A percentile compares a stretch with the other conserved stretches of the same genome.
phyloP scores from a whole-genome alignment of 2,113 vertebrate genomes.

The Gambusia holbrooki region DNA sequence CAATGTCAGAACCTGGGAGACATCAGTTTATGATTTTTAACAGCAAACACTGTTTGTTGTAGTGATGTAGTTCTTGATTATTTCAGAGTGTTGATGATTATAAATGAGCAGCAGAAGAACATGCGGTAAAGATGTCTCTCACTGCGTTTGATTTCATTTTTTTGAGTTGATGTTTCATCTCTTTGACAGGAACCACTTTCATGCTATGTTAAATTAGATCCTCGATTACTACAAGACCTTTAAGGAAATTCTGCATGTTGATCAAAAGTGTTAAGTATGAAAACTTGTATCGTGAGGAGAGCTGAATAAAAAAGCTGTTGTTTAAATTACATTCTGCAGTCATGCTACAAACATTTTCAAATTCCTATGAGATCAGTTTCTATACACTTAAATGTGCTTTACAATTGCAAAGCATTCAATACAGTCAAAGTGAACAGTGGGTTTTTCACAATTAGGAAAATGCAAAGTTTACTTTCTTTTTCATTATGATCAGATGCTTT shows the following conservation, averaged over 20 bases:
- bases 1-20: conserved; percentile 76
- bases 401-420: conserved; percentile 46
- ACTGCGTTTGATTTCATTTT: background rate
- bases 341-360: conserved; percentile 44
- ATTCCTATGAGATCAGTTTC: conserved; percentile 47
- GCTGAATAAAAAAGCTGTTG: background rate
- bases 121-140: conserved; percentile 18
- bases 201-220: conserved; percentile 5
- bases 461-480: conserved; percentile 45
- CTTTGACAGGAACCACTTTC: conserved; percentile 17
- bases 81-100: conserved; percentile 66
- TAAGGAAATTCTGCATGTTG: conserved; percentile 33
- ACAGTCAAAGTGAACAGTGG: conserved; percentile 60
- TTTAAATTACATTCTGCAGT: conserved; percentile 49
- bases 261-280: conserved; percentile 60
- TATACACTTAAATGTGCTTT: conserved; percentile 52
- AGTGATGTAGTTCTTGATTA: conserved; percentile 74
- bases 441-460: conserved; percentile 74
- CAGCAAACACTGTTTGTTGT: conserved; percentile 73
- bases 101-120: conserved; percentile 53
- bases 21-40: conserved; percentile 74
- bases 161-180: conserved; percentile 9
- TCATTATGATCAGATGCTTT: conserved; percentile 65
- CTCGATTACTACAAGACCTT: conserved; percentile 39
- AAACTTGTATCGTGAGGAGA: conserved; percentile 46